Base-by-base conservation (phyloP, 2,797 vertebrate species). In the Percopsis omiscomaycus region DNA sequence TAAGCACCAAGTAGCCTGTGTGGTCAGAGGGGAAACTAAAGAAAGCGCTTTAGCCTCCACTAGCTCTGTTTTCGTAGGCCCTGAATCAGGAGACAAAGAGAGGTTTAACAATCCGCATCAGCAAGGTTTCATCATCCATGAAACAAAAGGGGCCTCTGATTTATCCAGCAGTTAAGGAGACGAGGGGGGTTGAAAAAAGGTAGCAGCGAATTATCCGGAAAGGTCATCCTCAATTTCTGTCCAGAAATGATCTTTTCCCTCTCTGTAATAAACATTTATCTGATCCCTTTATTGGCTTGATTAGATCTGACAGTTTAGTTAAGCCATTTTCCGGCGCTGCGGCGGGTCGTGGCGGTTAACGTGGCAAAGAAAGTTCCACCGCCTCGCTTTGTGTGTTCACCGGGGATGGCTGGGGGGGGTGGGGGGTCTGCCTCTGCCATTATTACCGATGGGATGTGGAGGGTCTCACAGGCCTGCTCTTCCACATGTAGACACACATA, bases 241-340 rank as follows among this genome's bases (percentile, higher is more conserved):
- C 94, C 92, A 97, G 95, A 97, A 97, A 97, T 97, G 93, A 98
- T 97, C 95, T 96, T 96, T 98, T 96, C 95, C 94, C 88, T 66
- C 93, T 93, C 92, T 85, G 94, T 95, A 96, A 98, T 98, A 99
- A 98, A 98, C 96, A 98, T 98, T 98, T 97, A 97, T 97, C 95
- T 94, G 90, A 94, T 93, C 92, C 92, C 93, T 95, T 96, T 96
- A 97, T 96, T 96, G 95, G 94, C 93, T 95, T 95, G 94, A 99
- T 98, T 96, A 94, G 93, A 97, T 93, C 91, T 97, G 97, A 99
- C 97, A 98, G 95, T 95, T 95, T 95, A 94, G 96, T 97, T 98
- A 98, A 97, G 96, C 94, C 94, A 92, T 95, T 95, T 95, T 90
- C 94, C 92, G 92, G 91, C 92, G 91, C 94, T 87, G 89, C 53